A percentile compares a stretch with the other conserved stretches of the same genome.
Conservation (phyloP, 2,888 invertebrate genomes). For the Lasioglossum lativentre region DNA sequence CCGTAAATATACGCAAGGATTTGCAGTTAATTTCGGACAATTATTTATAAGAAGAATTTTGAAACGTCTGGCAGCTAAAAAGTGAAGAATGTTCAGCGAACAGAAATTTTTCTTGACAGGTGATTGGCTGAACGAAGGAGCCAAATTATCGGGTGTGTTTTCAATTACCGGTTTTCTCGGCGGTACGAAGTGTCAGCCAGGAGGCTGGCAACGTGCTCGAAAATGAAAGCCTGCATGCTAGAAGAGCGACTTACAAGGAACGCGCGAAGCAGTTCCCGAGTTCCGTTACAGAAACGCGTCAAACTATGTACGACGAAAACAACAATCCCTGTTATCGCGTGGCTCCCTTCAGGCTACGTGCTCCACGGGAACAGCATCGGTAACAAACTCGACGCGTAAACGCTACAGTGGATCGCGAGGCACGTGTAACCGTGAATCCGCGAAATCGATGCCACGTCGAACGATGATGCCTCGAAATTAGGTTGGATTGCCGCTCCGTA, state of each 20-base stretch:
- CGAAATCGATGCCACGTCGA: slow-evolving; percentile 12
- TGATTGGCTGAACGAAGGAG: not conserved
- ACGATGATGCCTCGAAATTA: not conserved
- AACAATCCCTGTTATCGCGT: slow-evolving; percentile 50
- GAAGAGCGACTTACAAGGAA: slow-evolving; percentile 4
- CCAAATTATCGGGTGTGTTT: not conserved
- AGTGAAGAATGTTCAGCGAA: not conserved
- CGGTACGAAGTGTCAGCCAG: not conserved
- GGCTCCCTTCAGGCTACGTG: slow-evolving; percentile 35
- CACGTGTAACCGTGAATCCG: slow-evolving; percentile 13
- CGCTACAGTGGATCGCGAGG: not conserved
- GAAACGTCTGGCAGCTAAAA: no score
- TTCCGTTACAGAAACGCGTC: slow-evolving; percentile 37
- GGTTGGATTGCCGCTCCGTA: not conserved
- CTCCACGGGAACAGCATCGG: slow-evolving; percentile 29
- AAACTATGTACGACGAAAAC: slow-evolving; percentile 44
- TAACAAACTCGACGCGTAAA: slow-evolving; percentile 35
- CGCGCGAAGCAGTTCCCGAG: slow-evolving; percentile 31
- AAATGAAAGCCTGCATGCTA: slow-evolving; percentile 33
- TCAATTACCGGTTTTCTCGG: not conserved
- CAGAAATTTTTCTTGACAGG: not conserved
- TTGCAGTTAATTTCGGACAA: no score
- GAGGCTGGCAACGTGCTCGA: slow-evolving; percentile 6
- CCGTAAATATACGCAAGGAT: no score
- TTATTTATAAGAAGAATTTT: no score